Evolutionary conservation across 2,797 vertebrate species (phyloP).

Genomic region (Sebastiscus tertius): DNA sequence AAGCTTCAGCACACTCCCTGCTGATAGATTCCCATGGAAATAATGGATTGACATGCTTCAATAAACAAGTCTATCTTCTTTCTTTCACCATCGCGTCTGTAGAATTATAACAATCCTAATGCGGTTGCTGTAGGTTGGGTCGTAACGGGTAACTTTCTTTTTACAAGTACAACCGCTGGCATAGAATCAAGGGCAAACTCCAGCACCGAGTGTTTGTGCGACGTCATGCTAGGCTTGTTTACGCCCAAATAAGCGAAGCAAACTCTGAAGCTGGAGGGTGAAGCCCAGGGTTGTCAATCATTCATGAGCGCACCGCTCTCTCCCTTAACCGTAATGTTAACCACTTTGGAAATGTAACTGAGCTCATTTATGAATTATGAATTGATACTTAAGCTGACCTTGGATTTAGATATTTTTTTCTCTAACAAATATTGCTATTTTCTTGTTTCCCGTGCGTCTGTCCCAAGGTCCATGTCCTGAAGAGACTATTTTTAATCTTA

Average conservation of each 20-base stretch:
- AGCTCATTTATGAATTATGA: conserved; percentile 56
- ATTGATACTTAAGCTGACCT: conserved; percentile 25
- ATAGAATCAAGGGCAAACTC: background rate
- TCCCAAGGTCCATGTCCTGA: background rate
- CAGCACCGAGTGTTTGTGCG: background rate
- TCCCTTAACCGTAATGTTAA: conserved; percentile 40
- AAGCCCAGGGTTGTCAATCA: conserved; percentile 52
- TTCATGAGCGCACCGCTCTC: conserved; percentile 50
- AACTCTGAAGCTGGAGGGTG: conserved; percentile 25
- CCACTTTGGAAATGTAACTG: conserved; percentile 40
- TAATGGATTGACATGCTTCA: background rate
- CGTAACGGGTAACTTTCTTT: background rate
- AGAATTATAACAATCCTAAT: background rate
- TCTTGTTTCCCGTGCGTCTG: background rate
- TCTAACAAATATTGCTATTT: background rate
- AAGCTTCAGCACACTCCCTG: background rate
- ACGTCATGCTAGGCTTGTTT: conserved; percentile 31
- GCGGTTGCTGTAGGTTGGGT: background rate
- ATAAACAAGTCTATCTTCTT: background rate
- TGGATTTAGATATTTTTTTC: background rate
- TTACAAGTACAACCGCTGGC: background rate
- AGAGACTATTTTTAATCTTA: background rate
- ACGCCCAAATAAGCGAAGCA: conserved; percentile 22
- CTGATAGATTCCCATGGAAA: background rate
- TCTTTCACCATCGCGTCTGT: background rate